Conservation (phyloP, 2,888 invertebrate genomes). For the Saturnia japonica region DNA sequence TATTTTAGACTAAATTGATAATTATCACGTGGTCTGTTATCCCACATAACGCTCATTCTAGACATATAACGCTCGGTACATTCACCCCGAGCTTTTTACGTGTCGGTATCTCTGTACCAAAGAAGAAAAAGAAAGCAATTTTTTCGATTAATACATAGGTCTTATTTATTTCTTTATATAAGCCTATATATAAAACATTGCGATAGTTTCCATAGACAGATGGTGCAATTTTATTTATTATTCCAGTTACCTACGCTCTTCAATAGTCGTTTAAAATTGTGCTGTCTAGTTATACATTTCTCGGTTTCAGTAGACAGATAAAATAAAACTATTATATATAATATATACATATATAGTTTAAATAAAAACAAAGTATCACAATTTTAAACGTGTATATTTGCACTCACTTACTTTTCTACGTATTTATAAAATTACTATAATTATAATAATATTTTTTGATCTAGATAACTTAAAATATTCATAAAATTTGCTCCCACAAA, state of each 20-base stretch:
- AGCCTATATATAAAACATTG: not conserved
- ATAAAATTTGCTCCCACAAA: slow-evolving; percentile 18
- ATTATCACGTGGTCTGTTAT: slow-evolving; percentile 76
- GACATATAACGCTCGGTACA: slow-evolving; percentile 8
- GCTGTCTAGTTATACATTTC: not conserved
- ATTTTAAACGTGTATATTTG: slow-evolving; percentile 38
- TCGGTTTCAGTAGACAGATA: not conserved
- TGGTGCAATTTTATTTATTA: not conserved
- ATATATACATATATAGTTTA: not conserved
- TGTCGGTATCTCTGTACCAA: not conserved
- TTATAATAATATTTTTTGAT: slow-evolving; percentile 61
- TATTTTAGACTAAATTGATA: slow-evolving; percentile 61
- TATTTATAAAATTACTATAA: slow-evolving; percentile 53
- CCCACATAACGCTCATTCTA: slow-evolving; percentile 39
- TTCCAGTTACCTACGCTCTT: not conserved
- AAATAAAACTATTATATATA: not conserved
- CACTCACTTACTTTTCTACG: slow-evolving; percentile 45
- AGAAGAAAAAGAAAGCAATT: not conserved
- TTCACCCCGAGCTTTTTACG: not conserved
- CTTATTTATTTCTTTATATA: not conserved
- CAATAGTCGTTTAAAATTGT: slow-evolving; percentile 21
- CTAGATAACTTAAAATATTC: slow-evolving; percentile 52
- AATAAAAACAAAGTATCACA: slow-evolving; percentile 25
- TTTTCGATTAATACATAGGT: not conserved
- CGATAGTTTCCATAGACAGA: not conserved